These are phyloP conservation scores for Cylindroiulus punctatus DNA, from an alignment of 2,888 invertebrate species.

Conservation along the genomic window DNA sequence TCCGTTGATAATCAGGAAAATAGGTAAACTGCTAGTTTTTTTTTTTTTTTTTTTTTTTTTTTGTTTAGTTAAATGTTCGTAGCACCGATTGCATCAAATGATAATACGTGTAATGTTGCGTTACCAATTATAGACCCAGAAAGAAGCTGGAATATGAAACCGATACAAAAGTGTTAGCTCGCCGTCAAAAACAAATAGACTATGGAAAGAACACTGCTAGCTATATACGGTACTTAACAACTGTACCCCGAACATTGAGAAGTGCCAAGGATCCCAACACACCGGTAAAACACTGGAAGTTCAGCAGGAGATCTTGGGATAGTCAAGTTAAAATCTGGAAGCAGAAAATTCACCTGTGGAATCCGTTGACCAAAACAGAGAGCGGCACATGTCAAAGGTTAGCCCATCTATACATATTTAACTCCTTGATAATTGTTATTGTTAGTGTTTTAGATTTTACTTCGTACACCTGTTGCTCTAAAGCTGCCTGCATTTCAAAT, in stretches of 20 bases:
- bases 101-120: no score
- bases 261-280: slow-evolving; percentile 83
- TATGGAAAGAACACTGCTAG: slow-evolving; percentile 93
- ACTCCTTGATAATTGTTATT: no score
- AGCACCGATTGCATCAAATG: neutral
- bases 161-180: slow-evolving; percentile 75
- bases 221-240: slow-evolving; percentile 78
- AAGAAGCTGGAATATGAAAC: slow-evolving; percentile 70
- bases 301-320: slow-evolving; percentile 93
- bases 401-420: neutral
- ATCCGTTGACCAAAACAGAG: slow-evolving; percentile 63
- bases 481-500: no score
- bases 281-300: slow-evolving; percentile 86
- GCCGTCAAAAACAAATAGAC: slow-evolving; percentile 92
- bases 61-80: neutral
- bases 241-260: slow-evolving; percentile 72
- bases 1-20: neutral
- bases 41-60: no score
- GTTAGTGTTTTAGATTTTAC: no score
- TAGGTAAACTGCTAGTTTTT: neutral
- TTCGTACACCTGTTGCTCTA: no score
- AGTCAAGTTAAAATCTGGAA: slow-evolving; percentile 88
- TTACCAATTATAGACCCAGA: neutral
- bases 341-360: slow-evolving; percentile 82
- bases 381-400: neutral